Percentiles rank a stretch among this genome's conserved stretches.
These are phyloP conservation scores for Macrophya alboannulata DNA, from an alignment of 2,888 invertebrate genomes.

Conservation along the genomic window DNA sequence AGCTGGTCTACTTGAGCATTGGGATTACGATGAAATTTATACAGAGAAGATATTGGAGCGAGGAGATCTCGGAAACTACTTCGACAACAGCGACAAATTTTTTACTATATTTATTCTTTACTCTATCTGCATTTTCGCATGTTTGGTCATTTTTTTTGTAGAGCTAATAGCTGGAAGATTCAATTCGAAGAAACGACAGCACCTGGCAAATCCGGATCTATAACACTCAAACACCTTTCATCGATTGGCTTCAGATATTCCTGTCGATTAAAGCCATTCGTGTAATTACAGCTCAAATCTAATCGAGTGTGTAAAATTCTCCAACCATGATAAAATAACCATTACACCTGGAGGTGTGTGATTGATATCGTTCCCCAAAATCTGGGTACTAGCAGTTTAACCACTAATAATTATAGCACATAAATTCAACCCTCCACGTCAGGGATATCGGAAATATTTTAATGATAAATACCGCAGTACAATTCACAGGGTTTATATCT, in stretches of 20 bases:
- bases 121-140: not conserved
- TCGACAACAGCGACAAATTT: not conserved
- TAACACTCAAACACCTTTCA: not conserved
- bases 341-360: not conserved
- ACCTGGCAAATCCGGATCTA: not conserved
- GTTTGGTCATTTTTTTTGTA: not conserved
- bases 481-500: not conserved
- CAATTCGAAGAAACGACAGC: not conserved
- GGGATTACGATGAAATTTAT: slow-evolving; percentile 16
- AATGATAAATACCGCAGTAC: not conserved
- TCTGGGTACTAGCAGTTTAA: not conserved
- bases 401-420: not conserved
- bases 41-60: not conserved
- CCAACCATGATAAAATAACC: not conserved
- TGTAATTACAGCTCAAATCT: not conserved
- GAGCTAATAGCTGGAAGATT: not conserved
- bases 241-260: not conserved
- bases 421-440: not conserved
- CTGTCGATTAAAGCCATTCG: not conserved
- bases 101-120: slow-evolving; percentile 2
- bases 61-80: not conserved
- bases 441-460: not conserved
- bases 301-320: not conserved
- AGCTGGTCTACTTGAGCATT: slow-evolving; percentile 16
- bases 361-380: not conserved